Evolutionary conservation across 2,113 vertebrate species (phyloP).

Genomic region (Pitta sordida): DNA sequence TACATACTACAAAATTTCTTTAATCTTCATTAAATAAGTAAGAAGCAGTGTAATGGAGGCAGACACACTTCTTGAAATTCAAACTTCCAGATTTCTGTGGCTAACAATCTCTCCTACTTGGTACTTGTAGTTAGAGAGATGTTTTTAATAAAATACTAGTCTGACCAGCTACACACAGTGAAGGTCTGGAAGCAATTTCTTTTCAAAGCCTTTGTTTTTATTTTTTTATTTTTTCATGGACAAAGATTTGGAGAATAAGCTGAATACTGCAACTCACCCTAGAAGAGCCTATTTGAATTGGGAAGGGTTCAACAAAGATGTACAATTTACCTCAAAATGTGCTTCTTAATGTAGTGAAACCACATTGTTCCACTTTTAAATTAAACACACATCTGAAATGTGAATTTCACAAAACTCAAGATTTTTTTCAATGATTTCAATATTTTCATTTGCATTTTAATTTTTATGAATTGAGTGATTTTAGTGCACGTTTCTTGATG

Average conservation of each 20-base stretch:
- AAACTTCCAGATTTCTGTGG: background rate
- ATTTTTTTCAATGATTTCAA: background rate
- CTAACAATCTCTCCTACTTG: background rate
- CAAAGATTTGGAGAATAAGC: background rate
- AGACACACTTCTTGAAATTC: background rate
- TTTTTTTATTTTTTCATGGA: background rate
- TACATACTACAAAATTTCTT: background rate
- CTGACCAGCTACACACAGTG: background rate
- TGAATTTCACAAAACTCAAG: background rate
- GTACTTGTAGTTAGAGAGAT: background rate
- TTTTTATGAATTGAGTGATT: background rate
- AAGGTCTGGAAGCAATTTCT: background rate
- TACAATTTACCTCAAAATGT: background rate
- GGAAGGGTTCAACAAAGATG: background rate
- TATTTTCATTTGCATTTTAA: background rate
- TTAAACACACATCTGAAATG: background rate
- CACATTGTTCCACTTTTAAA: background rate
- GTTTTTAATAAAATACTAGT: background rate
- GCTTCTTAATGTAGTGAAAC: background rate
- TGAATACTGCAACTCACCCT: background rate
- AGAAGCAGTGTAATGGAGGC: background rate
- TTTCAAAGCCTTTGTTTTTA: background rate
- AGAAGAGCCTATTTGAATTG: background rate
- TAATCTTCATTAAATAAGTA: background rate
- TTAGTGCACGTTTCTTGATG: background rate